Base-by-base conservation (phyloP, 2,888 invertebrate species). In the Ernsta delagoae region DNA sequence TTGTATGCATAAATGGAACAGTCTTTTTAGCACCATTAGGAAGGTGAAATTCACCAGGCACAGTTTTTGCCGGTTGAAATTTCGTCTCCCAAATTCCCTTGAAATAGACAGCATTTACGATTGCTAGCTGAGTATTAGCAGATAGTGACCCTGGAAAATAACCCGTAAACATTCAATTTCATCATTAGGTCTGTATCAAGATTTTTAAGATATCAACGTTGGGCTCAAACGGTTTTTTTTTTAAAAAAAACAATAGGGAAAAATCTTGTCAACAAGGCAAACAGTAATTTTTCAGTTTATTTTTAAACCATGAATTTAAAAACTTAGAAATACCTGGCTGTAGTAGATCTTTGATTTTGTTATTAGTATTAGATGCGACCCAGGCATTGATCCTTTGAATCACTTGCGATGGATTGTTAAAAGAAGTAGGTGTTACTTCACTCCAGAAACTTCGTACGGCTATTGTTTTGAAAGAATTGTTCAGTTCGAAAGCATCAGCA, bases 41-140 rank as follows among this genome's bases (percentile, higher is more conserved):
- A 0, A 94, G 79, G 70, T 92, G 83, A 84, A 97, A 97, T 11
- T 87, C 85, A 6, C 87, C 91, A 0, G 81, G 72, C 62, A 76
- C 77, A 0, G 96, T 96, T 0, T 89, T 77, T 60, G 94, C 88
- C 24, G 86, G 83, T 5, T 94, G 90, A 80, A 97, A 97, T 61
- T 94, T 94, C 48, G 93, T 87, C 34, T 94, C 87, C 97, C 97
- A 97, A 0, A 94, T 79, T 0, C 96, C 96, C 84, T 96, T 96
- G 92, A 96, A 97, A 85, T 94, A 96, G 31, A 97, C 86, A 3
- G 96, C 96, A 78, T 96, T 97, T 5, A 95, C 91, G 43, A 96
- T 80, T 5, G 96, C 83, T 85, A 97, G 83, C 73, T 95, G 93
- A 6, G 95, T 88, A 0, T 94, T 93, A 11, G 91, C 83, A 31